Conservation (phyloP, 2,888 invertebrate species). For the Gibbula magus region DNA sequence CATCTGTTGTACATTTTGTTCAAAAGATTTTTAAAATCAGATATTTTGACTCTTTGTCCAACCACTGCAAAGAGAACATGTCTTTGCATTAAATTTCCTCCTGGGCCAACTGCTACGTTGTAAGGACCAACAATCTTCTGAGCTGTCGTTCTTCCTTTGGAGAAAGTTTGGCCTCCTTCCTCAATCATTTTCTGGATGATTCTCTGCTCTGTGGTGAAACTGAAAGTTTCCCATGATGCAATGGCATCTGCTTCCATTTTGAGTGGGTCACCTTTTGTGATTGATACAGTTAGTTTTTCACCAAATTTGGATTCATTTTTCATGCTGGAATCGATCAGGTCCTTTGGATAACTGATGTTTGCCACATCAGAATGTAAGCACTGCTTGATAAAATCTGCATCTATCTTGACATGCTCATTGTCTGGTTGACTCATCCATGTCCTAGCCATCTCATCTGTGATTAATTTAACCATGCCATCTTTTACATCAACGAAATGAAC, state of each 20-base stretch:
- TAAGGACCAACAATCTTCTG: not conserved
- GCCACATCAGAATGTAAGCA: not conserved
- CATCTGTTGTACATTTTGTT: not conserved
- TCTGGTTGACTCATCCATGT: not conserved
- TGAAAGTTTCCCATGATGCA: not conserved
- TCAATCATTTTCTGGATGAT: not conserved
- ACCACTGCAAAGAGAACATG: not conserved
- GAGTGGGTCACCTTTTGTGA: not conserved
- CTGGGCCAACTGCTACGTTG: not conserved
- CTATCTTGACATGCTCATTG: not conserved
- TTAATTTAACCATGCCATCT: slow-evolving; percentile 20
- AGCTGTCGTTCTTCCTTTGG: not conserved
- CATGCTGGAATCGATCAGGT: not conserved
- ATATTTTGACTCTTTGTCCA: not conserved
- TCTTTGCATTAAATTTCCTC: not conserved
- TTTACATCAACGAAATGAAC: slow-evolving; percentile 46
- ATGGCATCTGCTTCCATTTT: not conserved
- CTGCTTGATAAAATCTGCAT: not conserved
- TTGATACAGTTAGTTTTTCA: not conserved
- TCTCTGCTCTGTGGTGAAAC: not conserved
- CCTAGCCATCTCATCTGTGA: not conserved
- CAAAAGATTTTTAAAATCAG: not conserved
- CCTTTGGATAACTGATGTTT: too few relatives aligned
- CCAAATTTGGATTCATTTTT: not conserved
- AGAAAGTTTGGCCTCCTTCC: not conserved